A percentile compares a stretch with the other conserved stretches of the same genome.
Evolutionary conservation across 2,888 invertebrate genomes (phyloP).

Genomic region (Xylophagus ater): DNA sequence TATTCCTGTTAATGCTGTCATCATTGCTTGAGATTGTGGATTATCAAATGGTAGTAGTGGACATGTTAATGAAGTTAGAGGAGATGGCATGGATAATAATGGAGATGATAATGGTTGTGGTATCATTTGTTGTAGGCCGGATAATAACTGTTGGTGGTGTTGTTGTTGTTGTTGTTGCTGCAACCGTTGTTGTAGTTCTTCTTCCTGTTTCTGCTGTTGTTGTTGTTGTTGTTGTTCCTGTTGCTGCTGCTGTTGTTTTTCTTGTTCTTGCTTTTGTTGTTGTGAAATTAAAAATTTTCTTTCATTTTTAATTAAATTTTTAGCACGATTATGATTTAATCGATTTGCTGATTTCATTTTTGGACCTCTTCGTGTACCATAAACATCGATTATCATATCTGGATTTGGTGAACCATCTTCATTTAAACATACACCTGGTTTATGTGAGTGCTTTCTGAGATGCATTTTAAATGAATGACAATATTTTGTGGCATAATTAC

Average conservation of each 20-base stretch:
- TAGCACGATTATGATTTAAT: too few relatives aligned
- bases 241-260: slow-evolving; percentile 18
- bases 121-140: neutral
- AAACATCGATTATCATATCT: slow-evolving; percentile 77
- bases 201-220: slow-evolving; percentile 14
- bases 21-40: too few relatives aligned
- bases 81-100: slow-evolving; percentile 1
- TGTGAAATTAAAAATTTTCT: slow-evolving; percentile 6
- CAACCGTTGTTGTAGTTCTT: slow-evolving; percentile 5
- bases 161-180: slow-evolving; percentile 18
- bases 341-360: slow-evolving; percentile 46
- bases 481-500: slow-evolving; percentile 94
- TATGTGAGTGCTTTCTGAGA: slow-evolving; percentile 81
- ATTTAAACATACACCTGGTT: slow-evolving; percentile 81
- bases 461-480: slow-evolving; percentile 95
- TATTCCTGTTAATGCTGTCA: too few relatives aligned
- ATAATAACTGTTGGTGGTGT: slow-evolving; percentile 9
- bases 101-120: slow-evolving; percentile 10
- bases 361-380: slow-evolving; percentile 80
- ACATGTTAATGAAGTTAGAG: slow-evolving; percentile 1
- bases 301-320: slow-evolving; percentile 2
- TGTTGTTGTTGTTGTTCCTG: slow-evolving; percentile 17
- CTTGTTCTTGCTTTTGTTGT: slow-evolving; percentile 13
- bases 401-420: slow-evolving; percentile 83
- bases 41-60: neutral